A percentile compares a stretch with the other conserved stretches of the same genome.
These are phyloP conservation scores for Campoplex capitator DNA, from an alignment of 2,888 invertebrate species.

Conservation along the genomic window DNA sequence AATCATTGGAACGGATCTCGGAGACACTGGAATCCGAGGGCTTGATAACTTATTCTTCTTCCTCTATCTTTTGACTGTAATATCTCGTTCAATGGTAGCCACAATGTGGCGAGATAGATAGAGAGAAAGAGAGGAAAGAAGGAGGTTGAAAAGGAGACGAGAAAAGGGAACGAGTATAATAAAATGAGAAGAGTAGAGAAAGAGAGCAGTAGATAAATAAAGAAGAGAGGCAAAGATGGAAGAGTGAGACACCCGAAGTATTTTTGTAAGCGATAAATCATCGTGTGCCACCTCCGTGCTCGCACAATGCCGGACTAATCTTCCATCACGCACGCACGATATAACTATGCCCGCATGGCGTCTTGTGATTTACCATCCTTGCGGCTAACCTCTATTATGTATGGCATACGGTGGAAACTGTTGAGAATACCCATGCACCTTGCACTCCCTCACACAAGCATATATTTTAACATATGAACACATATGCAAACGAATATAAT, in stretches of 20 bases:
- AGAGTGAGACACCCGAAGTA: conserved; percentile 68
- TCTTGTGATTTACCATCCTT: conserved; percentile 84
- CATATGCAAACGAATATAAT: conserved; percentile 5
- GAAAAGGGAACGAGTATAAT: conserved; percentile 21
- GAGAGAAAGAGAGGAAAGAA: conserved; percentile 46
- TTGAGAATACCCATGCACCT: conserved; percentile 82
- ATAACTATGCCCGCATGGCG: conserved; percentile 84
- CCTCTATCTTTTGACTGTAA: conserved; percentile 69
- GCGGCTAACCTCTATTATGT: conserved; percentile 84
- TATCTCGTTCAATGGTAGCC: conserved; percentile 70
- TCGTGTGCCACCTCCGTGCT: conserved; percentile 81
- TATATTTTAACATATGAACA: neutral
- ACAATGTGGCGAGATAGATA: conserved; percentile 56
- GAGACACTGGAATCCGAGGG: conserved; percentile 51
- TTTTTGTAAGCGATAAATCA: conserved; percentile 82
- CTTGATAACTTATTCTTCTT: conserved; percentile 68
- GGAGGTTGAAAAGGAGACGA: conserved; percentile 9
- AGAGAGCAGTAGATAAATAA: conserved; percentile 38
- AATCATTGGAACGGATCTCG: conserved; percentile 62
- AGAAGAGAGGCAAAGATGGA: conserved; percentile 36
- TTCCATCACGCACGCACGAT: conserved; percentile 84
- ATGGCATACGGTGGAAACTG: conserved; percentile 82
- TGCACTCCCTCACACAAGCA: conserved; percentile 74
- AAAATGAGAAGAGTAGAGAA: conserved; percentile 31
- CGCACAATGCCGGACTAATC: conserved; percentile 84